phyloP scores from a whole-genome alignment of 2,888 invertebrate genomes.

The Tiphia femorata region DNA sequence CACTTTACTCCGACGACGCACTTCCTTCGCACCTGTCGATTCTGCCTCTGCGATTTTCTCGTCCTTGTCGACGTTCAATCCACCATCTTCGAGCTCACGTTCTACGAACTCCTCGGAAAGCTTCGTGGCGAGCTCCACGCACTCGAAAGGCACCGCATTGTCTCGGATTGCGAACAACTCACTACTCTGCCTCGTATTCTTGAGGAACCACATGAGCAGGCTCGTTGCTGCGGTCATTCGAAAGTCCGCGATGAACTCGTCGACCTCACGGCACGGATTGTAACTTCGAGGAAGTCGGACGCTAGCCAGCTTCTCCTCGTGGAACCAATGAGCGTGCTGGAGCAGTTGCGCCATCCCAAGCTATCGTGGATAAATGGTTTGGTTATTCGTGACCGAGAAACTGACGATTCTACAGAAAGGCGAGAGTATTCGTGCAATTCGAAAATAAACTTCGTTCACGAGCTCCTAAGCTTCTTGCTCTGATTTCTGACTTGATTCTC shows the following conservation, averaged over 20 bases:
- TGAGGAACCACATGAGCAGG: slow-evolving; percentile 77
- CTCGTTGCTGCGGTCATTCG: slow-evolving; percentile 84
- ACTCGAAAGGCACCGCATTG: slow-evolving; percentile 22
- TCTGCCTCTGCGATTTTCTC: slow-evolving; percentile 16
- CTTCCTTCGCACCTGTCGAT: too few species aligned
- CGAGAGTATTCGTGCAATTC: too few species aligned
- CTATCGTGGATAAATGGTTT: slow-evolving; percentile 30
- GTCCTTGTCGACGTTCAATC: slow-evolving; percentile 21
- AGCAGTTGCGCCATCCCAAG: slow-evolving; percentile 63
- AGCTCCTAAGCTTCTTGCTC: too few species aligned
- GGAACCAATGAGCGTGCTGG: slow-evolving; percentile 76
- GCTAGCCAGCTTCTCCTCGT: slow-evolving; percentile 72
- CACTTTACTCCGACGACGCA: slow-evolving; percentile 25
- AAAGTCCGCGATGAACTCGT: slow-evolving; percentile 80
- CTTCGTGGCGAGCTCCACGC: slow-evolving; percentile 78
- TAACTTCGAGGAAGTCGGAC: slow-evolving; percentile 82
- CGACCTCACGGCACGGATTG: slow-evolving; percentile 71
- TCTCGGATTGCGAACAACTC: slow-evolving; percentile 16
- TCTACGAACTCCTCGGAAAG: slow-evolving; percentile 77
- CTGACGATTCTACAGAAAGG: too few species aligned
- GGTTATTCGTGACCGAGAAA: too few species aligned
- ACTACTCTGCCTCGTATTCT: too few species aligned
- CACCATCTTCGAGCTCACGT: slow-evolving; percentile 56
- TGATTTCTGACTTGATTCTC: too few species aligned
- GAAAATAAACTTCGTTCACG: too few species aligned